Base-by-base conservation (phyloP, 2,113 vertebrate genomes). In the Rynchops niger region DNA sequence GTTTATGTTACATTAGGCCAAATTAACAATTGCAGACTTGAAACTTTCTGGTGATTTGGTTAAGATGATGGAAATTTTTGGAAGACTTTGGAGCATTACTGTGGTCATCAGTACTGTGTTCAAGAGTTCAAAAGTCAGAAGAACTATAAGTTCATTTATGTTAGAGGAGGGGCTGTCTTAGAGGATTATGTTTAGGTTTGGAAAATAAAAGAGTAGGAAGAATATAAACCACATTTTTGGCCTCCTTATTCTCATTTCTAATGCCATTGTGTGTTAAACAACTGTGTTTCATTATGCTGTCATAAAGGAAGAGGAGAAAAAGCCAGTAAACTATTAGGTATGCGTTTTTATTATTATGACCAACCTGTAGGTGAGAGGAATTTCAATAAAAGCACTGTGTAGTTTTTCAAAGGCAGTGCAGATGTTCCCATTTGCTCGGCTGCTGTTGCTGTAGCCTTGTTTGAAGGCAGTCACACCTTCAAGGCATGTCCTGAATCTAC, bases 181-280 rank as follows among this genome's bases (percentile, higher is more conserved):
- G 55, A 88, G 38, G 38, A 80, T 86, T 59, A 21, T 83, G 70
- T 80, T 97, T 97, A 87, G 32, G 47, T 76, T 55, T 95, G 50
- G 61, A 90, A 96, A 96, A 95, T 61, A 38, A 93, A 95, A 79
- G 88, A 73, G 86, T 94, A 90, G 94, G 53, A 90, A 91, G 71
- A 92, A 81, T 92, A 91, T 84, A 95, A 95, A 95, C 62, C 43
- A n/a, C 6, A 23, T 87, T 92, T 94, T 71, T 29, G 22, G 61
- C 53, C 7, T 74, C 30, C 22, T 8, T 61, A 1, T 38, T 94
- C 67, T 80, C 9, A 21, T 81, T 92, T 95, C 82, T 96, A 92
- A 86, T 91, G 82, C 22, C 79, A 47, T 83, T 86, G 38, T 53
- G 18, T 80, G 72, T 83, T 88, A 72, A 95, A 91, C 66, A 94